Evolutionary conservation across 2,888 invertebrate genomes (phyloP), one percentile per base, ranked within the genome.

Genomic region (Morinoia aosen): DNA sequence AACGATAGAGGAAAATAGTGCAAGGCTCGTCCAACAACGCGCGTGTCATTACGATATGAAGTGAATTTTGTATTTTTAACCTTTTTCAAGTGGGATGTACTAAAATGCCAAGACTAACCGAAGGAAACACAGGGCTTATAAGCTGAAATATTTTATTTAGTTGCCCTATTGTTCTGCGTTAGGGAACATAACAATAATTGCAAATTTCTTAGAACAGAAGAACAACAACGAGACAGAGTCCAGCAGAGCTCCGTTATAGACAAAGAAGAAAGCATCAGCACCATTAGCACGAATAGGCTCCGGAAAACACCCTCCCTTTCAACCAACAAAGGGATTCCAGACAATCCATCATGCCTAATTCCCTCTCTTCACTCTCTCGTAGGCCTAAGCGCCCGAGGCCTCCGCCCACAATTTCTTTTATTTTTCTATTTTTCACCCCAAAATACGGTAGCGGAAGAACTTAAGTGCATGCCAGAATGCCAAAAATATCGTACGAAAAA

Each of bases 341-440:
- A 57, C 93, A 93, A 93, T 93, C 93, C 93, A 93, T 93, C 93
- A 93, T 93, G 56, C 93, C 93, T 93, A 93, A 93, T 93, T 93
- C 93, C 57, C 57, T 56, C 93, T 56, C 93, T 48, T 93, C 93
- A 57, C 58, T 93, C 93, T 56, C 93, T 93, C 14, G 93, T 93
- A 93, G 93, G 93, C 93, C 93, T 93, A 93, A 93, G 33, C 57
- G 93, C 58, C 93, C 58, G 7, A 93, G 93, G 57, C 93, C 93
- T 16, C 56, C 57, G 93, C 39, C 48, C 57, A 93, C 57, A 93
- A 93, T 93, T 93, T 57, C 57, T 2, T 11, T 12, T 2, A 90
- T 16, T 90, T 90, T 48, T 90, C 39, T 25, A 39, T 88, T 90
- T 76, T 76, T 16, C 33, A 33, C 76, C 33, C 33, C 76, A 76